A percentile compares a stretch with the other conserved stretches of the same genome.
Evolutionary conservation across 1,140 invertebrate species (phyloP).

Genomic region (Zelostemma sp.): DNA sequence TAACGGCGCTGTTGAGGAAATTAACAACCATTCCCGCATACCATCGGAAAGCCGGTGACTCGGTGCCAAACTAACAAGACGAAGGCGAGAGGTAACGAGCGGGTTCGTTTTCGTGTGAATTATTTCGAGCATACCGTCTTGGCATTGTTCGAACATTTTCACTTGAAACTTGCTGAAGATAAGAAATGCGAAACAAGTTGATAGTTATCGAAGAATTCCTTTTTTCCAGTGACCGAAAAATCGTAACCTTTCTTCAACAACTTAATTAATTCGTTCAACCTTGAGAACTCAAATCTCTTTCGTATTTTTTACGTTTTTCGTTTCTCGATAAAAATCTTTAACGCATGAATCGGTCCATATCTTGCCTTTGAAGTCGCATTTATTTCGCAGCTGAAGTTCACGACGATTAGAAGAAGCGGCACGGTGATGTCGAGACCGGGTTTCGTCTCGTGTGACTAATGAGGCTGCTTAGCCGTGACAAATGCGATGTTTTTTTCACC

Average conservation of each 20-base stretch:
- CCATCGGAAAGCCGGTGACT: slow-evolving; percentile 17
- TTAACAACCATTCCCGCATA: slow-evolving; percentile 36
- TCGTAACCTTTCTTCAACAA: no score
- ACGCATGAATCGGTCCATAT: slow-evolving; percentile 33
- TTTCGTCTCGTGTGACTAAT: slow-evolving; percentile 42
- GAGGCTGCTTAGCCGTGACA: slow-evolving; percentile 46
- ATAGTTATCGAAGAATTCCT: no score
- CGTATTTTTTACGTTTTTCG: not conserved
- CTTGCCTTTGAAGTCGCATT: slow-evolving; percentile 37
- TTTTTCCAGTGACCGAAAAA: no score
- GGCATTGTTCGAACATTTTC: slow-evolving; percentile 25
- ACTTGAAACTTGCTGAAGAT: slow-evolving; percentile 35
- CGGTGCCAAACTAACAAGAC: slow-evolving; percentile 49
- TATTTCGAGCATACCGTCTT: slow-evolving; percentile 14
- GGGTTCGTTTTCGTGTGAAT: slow-evolving; percentile 23
- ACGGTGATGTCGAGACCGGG: slow-evolving; percentile 31
- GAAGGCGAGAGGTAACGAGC: slow-evolving; percentile 36
- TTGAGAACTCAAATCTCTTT: no score
- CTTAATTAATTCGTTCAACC: not conserved
- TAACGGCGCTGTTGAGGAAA: slow-evolving; percentile 43
- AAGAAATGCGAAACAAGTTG: not conserved
- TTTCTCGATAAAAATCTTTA: slow-evolving; percentile 16
- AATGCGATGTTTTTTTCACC: slow-evolving; percentile 36
- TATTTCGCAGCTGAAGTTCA: slow-evolving; percentile 41
- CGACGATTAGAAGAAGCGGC: slow-evolving; percentile 40